Evolutionary conservation across 2,797 vertebrate species (phyloP).

Genomic region (Pseudopleuronectes americanus): DNA sequence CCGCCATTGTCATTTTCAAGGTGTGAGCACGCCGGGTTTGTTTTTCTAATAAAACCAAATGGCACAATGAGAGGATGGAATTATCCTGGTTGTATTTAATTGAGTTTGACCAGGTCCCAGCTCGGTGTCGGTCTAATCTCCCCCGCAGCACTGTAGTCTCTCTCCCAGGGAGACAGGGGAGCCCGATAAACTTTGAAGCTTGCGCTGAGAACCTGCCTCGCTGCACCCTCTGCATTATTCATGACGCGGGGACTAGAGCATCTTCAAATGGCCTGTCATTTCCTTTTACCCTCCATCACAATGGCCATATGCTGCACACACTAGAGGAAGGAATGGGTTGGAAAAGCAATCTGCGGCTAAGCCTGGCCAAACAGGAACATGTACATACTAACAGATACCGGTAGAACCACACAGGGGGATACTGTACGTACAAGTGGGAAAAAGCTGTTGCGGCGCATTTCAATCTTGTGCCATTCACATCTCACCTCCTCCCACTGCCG

Average conservation of each 20-base stretch:
- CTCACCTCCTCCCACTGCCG: slow-evolving; percentile 58
- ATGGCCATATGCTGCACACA: slow-evolving; percentile 82
- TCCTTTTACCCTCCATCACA: slow-evolving; percentile 88
- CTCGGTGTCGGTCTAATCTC: slow-evolving; percentile 75
- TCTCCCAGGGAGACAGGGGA: slow-evolving; percentile 69
- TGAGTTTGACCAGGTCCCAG: slow-evolving; percentile 78
- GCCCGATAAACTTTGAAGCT: slow-evolving; percentile 88
- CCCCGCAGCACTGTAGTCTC: slow-evolving; percentile 76
- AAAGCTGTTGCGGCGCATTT: slow-evolving; percentile 49
- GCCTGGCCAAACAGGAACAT: slow-evolving; percentile 60
- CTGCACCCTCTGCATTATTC: slow-evolving; percentile 88
- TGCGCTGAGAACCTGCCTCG: slow-evolving; percentile 81
- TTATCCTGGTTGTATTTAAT: slow-evolving; percentile 78
- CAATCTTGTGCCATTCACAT: slow-evolving; percentile 55
- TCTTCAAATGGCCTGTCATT: slow-evolving; percentile 89
- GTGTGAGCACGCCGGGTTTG: slow-evolving; percentile 52
- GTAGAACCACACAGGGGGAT: slow-evolving; percentile 54
- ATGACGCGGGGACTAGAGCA: slow-evolving; percentile 81
- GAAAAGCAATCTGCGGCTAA: slow-evolving; percentile 32
- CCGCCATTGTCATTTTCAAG: slow-evolving; percentile 52
- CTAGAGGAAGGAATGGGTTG: slow-evolving; percentile 32
- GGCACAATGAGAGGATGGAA: slow-evolving; percentile 69
- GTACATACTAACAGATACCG: slow-evolving; percentile 56
- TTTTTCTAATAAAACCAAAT: slow-evolving; percentile 70
- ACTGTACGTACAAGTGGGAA: slow-evolving; percentile 25